phyloP scores from a whole-genome alignment of 1,140 invertebrate species.

The Zaprionus vittiger region DNA sequence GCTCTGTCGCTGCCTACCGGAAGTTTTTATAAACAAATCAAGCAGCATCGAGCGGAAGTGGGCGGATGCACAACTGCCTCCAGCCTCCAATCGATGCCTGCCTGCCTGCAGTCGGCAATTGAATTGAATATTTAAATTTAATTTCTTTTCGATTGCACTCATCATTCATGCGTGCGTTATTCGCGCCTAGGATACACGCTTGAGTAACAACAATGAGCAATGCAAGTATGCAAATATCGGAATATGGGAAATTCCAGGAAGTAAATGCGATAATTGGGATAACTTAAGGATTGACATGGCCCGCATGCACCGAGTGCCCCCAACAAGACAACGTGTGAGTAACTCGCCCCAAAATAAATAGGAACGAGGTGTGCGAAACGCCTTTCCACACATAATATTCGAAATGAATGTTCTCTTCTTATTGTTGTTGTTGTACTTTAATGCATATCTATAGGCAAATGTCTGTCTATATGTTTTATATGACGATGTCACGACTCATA shows the following conservation, averaged over 20 bases:
- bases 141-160: slow-evolving; percentile 44
- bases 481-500: neutral
- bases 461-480: neutral
- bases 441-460: neutral
- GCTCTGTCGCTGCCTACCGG: slow-evolving; percentile 50
- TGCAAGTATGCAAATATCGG: slow-evolving; percentile 15
- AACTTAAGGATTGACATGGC: slow-evolving; percentile 20
- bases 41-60: slow-evolving; percentile 66
- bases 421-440: no score
- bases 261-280: slow-evolving; percentile 14
- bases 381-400: neutral
- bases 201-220: slow-evolving; percentile 42
- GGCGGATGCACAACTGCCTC: slow-evolving; percentile 35
- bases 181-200: slow-evolving; percentile 28
- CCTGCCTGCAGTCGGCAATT: slow-evolving; percentile 19
- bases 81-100: slow-evolving; percentile 25
- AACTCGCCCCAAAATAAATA: slow-evolving; percentile 3
- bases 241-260: slow-evolving; percentile 24
- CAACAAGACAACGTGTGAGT: neutral
- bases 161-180: slow-evolving; percentile 35
- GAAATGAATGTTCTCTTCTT: neutral
- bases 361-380: neutral
- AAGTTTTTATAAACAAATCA: slow-evolving; percentile 80
- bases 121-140: slow-evolving; percentile 60
- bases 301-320: slow-evolving; percentile 8